phyloP scores from a whole-genome alignment of 2,888 invertebrate species.

The Drosophila fulvimacula region DNA sequence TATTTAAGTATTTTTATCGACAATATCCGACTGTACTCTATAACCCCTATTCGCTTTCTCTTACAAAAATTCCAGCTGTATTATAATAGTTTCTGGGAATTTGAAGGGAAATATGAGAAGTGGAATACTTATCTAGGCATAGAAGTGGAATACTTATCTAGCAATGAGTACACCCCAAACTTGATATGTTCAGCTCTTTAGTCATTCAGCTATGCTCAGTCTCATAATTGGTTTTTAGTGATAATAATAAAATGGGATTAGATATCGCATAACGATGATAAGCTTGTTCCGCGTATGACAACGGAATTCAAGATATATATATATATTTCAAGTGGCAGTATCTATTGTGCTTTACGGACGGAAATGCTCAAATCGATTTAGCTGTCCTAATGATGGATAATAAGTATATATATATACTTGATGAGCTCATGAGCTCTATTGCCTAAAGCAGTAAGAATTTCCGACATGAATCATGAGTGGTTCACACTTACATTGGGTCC shows the following conservation, averaged over 20 bases:
- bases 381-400: slow-evolving; percentile 6
- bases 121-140: not conserved
- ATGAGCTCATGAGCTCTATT: slow-evolving; percentile 1
- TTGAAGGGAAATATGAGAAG: too few relatives aligned
- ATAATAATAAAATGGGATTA: not conserved
- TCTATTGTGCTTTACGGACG: not conserved
- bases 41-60: too few relatives aligned
- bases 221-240: not conserved
- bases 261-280: not conserved
- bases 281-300: not conserved
- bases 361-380: not conserved
- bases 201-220: slow-evolving; percentile 1
- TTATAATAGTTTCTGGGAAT: too few relatives aligned
- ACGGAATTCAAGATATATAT: not conserved
- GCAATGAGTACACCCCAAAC: not conserved
- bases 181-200: not conserved
- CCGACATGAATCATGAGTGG: not conserved
- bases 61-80: too few relatives aligned
- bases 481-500: slow-evolving; percentile 89
- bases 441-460: not conserved
- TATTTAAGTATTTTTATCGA: not conserved
- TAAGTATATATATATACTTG: not conserved
- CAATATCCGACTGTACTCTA: not conserved
- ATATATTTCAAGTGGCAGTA: not conserved
- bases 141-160: not conserved